phyloP scores from a whole-genome alignment of 2,888 invertebrate genomes.

The Charanyca ferruginea region DNA sequence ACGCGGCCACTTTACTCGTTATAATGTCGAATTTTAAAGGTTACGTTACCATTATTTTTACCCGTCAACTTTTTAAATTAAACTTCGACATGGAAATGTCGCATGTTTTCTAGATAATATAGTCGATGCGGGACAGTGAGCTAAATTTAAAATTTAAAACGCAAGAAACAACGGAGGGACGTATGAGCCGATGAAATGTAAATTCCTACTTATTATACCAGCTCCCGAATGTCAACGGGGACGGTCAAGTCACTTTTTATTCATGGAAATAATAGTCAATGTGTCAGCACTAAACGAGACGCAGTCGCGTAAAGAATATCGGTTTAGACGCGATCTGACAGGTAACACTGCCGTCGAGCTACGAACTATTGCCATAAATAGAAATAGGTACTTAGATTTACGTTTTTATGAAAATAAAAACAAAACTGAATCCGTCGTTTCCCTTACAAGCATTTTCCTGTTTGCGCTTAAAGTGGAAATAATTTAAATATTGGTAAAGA shows the following conservation, averaged over 20 bases:
- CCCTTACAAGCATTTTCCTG: conserved; percentile 51
- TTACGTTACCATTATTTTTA: conserved; percentile 74
- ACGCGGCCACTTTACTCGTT: conserved; percentile 72
- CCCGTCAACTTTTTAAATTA: conserved; percentile 77
- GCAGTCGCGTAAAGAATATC: conserved; percentile 64
- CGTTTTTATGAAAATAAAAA: conserved; percentile 36
- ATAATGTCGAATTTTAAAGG: conserved; percentile 79
- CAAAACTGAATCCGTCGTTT: conserved; percentile 35
- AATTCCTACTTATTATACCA: conserved; percentile 81
- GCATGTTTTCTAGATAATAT: conserved; percentile 60
- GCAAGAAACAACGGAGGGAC: conserved; percentile 68
- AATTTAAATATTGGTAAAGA: conserved; percentile 20
- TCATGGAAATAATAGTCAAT: conserved; percentile 81
- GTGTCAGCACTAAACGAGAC: conserved; percentile 75
- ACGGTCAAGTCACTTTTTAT: conserved; percentile 81
- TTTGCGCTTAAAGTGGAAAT: conserved; percentile 19
- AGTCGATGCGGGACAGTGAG: conserved; percentile 41
- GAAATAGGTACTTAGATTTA: conserved; percentile 22
- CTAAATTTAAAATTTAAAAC: conserved; percentile 74
- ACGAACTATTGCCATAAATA: conserved; percentile 49
- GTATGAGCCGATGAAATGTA: conserved; percentile 78
- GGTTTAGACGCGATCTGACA: conserved; percentile 64
- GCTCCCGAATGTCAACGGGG: conserved; percentile 79
- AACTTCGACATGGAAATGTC: conserved; percentile 69
- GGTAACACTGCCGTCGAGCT: conserved; percentile 51